phyloP scores from a whole-genome alignment of 2,888 invertebrate species.

The Scelioninae gen. 2 region DNA sequence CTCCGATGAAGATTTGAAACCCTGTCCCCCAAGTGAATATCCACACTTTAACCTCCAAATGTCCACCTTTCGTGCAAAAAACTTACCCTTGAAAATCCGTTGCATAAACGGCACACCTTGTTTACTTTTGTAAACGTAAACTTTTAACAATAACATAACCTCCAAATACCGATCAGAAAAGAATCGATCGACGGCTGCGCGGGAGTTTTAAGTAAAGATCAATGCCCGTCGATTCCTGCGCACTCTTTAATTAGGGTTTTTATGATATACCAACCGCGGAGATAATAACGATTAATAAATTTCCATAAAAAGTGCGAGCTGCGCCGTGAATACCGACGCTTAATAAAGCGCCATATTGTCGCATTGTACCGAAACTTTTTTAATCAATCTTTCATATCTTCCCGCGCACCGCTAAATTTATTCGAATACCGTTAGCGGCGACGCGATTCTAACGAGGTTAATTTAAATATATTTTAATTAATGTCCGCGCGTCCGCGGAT shows the following conservation, averaged over 20 bases:
- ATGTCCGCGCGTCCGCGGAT: slow-evolving; percentile 11
- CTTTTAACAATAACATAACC: too few species aligned
- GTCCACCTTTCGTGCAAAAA: too few species aligned
- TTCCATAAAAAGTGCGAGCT: slow-evolving; percentile 39
- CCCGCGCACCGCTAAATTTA: slow-evolving; percentile 39
- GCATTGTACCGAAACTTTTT: slow-evolving; percentile 53
- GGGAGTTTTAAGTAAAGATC: background rate
- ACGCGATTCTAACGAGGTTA: slow-evolving; percentile 61
- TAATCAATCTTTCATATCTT: slow-evolving; percentile 57
- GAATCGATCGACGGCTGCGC: background rate
- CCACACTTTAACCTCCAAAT: too few species aligned
- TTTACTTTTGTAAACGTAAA: too few species aligned
- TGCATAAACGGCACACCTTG: too few species aligned
- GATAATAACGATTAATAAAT: slow-evolving; percentile 51
- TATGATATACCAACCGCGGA: slow-evolving; percentile 30
- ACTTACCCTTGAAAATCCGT: too few species aligned
- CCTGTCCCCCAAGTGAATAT: too few species aligned
- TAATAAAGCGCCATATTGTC: slow-evolving; percentile 32
- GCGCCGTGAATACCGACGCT: slow-evolving; percentile 43
- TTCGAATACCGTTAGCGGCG: slow-evolving; percentile 33
- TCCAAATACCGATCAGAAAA: background rate
- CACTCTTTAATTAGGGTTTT: slow-evolving; percentile 37
- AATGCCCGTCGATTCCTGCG: slow-evolving; percentile 8
- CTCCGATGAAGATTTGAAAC: too few species aligned
- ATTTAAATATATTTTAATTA: slow-evolving; percentile 62